Conservation (phyloP, 2,113 vertebrate species). For the Ophthalmolycus amberensis region DNA sequence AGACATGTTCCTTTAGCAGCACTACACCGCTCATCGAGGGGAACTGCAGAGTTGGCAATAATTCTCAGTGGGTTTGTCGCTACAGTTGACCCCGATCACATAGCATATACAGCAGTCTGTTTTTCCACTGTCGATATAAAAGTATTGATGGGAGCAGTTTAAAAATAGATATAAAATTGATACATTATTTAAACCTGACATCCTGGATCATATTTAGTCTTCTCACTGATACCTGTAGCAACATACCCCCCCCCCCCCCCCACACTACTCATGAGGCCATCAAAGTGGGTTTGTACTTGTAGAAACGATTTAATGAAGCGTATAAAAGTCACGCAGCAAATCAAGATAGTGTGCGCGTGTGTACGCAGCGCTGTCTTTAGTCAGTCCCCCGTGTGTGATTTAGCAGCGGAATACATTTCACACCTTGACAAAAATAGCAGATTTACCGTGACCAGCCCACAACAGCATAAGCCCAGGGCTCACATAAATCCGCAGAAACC, state of each 20-base stretch:
- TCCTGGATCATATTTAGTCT: not conserved
- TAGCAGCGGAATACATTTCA: slow-evolving; percentile 73
- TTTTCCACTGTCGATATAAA: not conserved
- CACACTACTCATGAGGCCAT: slow-evolving; percentile 28
- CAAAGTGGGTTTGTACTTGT: slow-evolving; percentile 43
- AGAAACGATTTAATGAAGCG: slow-evolving; percentile 58
- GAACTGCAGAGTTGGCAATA: not conserved
- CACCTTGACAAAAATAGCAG: slow-evolving; percentile 76
- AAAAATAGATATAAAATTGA: not conserved
- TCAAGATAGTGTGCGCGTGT: slow-evolving; percentile 39
- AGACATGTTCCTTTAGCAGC: not conserved
- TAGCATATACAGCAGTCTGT: not conserved
- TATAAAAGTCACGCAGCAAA: slow-evolving; percentile 54
- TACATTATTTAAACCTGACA: not conserved
- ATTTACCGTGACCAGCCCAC: slow-evolving; percentile 73
- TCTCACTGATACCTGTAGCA: not conserved
- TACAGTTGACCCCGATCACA: not conserved
- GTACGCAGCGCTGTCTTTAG: slow-evolving; percentile 24
- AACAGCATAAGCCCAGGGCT: slow-evolving; percentile 62
- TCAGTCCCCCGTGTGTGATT: slow-evolving; percentile 67
- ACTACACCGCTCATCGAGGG: not conserved
- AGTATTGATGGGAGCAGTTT: not conserved
- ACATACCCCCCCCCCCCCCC: not conserved
- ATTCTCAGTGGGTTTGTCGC: not conserved
- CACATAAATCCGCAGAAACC: slow-evolving; percentile 69